Base-by-base conservation (phyloP, 2,888 invertebrate species). In the Ophion obscuratus region DNA sequence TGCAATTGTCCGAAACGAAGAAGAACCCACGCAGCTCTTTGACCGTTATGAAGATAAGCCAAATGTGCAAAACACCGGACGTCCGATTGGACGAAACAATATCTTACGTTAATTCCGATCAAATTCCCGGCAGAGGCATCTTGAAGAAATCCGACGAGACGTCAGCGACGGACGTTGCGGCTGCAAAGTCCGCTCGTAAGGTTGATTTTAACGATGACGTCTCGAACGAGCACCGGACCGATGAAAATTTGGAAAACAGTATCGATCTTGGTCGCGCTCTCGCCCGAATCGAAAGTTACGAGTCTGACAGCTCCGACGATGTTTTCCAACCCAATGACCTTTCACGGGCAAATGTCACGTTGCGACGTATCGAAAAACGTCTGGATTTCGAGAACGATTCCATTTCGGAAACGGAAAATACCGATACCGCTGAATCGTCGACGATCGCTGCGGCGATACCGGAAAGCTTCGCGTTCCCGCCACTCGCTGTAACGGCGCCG, bases 91-190 rank as follows among this genome's bases (percentile, higher is more conserved):
- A 93, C 64, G 85, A 89, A 7, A 91, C 92, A 3, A 90, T 92
- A 73, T 83, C 88, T 0, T 93, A 92, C 64, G 84, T 92, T 1
- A 94, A 93, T 83, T 93, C 91, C 0, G 88, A 89, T 74, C 93
- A 93, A 75, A 93, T 92, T 1, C 93, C 93, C 2, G 91, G 89
- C 0, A 93, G 90, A 64, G 88, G 93, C 57, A 93, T 94, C 82
- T 82, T 93, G 24, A 93, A 94, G 59, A 85, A 70, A 73, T 75
- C 85, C 1, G 90, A 91, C 14, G 87, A 87, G 14, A 31, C 83
- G 0, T 17, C 31, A 6, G 44, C 64, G 27, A 70, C 9, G 10
- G 88, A 88, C 7, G 62, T 62, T 0, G 36, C 61, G 4, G 20
- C 67, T 2, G 31, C 68, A 1, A 93, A 90, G 70, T 89, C 90